phyloP scores from a whole-genome alignment of 1,140 invertebrate genomes.

The Lasioglossum baleicum region DNA sequence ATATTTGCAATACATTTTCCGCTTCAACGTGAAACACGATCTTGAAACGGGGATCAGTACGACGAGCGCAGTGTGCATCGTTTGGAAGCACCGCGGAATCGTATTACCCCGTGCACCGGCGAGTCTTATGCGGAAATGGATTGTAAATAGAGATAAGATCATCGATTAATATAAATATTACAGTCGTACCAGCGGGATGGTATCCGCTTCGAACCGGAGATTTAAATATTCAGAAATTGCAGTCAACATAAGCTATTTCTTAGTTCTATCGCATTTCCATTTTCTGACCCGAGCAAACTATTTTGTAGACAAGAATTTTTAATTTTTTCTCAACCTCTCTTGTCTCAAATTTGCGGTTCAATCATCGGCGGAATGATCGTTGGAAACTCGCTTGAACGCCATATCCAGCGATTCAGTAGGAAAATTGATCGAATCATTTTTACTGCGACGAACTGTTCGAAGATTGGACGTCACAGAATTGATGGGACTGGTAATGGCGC shows the following conservation, averaged over 20 bases:
- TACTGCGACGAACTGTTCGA: too few relatives aligned
- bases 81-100: constrained; percentile 29
- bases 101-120: constrained; percentile 25
- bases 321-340: too few relatives aligned
- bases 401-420: neutral
- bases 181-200: neutral
- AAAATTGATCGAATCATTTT: neutral
- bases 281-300: too few relatives aligned
- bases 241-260: too few relatives aligned
- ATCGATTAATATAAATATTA: constrained; percentile 31
- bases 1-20: constrained; percentile 34
- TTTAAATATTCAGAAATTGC: neutral
- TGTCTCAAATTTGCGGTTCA: too few relatives aligned
- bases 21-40: constrained; percentile 39
- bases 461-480: too few relatives aligned
- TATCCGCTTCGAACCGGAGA: neutral
- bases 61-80: constrained; percentile 8
- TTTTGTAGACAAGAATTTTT: too few relatives aligned
- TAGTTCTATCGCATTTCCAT: too few relatives aligned
- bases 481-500: neutral
- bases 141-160: constrained; percentile 20
- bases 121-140: constrained; percentile 21
- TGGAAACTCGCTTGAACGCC: too few relatives aligned
- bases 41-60: neutral
- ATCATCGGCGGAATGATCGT: too few relatives aligned